A percentile compares a stretch with the other conserved stretches of the same genome.
Evolutionary conservation across 92 coral and sea anemone genomes (phyloP).

Genomic region (Chrysogorgia sp.): DNA sequence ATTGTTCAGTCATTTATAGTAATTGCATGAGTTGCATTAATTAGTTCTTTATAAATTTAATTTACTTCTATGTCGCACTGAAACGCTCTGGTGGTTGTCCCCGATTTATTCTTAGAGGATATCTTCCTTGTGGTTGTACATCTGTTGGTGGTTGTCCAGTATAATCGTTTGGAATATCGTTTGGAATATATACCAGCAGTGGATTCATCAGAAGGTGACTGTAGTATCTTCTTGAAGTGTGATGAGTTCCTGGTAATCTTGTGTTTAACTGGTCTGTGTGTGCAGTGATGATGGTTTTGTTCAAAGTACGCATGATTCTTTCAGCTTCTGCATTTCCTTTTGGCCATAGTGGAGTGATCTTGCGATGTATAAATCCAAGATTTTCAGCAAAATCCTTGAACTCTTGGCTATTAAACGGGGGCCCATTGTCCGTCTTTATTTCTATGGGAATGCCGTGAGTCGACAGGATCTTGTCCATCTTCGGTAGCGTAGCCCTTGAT

Average conservation of each 20-base stretch:
- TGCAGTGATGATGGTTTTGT: slow-evolving; percentile 59
- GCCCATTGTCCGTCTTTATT: slow-evolving; percentile 60
- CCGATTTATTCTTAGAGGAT: slow-evolving; percentile 13
- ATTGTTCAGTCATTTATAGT: too few species aligned
- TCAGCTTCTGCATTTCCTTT: slow-evolving; percentile 70
- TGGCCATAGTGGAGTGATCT: slow-evolving; percentile 63
- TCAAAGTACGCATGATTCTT: slow-evolving; percentile 64
- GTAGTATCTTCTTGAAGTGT: neutral
- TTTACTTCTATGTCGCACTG: too few species aligned
- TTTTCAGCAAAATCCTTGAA: slow-evolving; percentile 36
- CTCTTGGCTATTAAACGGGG: slow-evolving; percentile 56
- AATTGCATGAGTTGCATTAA: too few species aligned
- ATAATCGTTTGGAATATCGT: neutral
- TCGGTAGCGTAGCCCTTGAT: slow-evolving; percentile 23
- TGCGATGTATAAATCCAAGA: slow-evolving; percentile 62
- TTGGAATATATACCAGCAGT: neutral
- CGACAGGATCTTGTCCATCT: slow-evolving; percentile 56
- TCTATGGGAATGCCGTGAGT: slow-evolving; percentile 45
- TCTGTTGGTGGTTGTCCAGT: neutral
- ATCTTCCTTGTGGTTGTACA: slow-evolving; percentile 16
- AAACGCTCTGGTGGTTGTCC: slow-evolving; percentile 17
- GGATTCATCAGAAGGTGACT: neutral
- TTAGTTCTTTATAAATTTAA: too few species aligned
- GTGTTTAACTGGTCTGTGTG: slow-evolving; percentile 34
- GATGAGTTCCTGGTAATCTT: slow-evolving; percentile 9